These are phyloP conservation scores for Brachyistius frenatus DNA, from an alignment of 2,113 vertebrate genomes.

Conservation along the genomic window DNA sequence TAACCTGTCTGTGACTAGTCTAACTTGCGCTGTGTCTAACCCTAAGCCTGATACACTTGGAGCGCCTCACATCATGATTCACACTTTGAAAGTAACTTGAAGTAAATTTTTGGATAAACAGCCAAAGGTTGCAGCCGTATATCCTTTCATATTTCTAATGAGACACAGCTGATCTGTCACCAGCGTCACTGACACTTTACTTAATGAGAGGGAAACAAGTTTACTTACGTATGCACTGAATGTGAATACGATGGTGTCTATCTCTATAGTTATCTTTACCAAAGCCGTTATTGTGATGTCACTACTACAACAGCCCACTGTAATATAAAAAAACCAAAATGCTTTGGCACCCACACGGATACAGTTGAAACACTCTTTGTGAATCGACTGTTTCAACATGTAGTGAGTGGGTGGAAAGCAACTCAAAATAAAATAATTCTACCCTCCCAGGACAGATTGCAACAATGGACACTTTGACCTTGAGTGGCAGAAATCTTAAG, in stretches of 20 bases:
- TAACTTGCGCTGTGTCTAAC: slow-evolving; percentile 32
- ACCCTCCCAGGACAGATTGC: slow-evolving; percentile 86
- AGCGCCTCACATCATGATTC: slow-evolving; percentile 23
- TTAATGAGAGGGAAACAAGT: slow-evolving; percentile 77
- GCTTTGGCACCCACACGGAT: slow-evolving; percentile 87
- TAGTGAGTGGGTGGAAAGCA: slow-evolving; percentile 89
- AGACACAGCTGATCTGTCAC: slow-evolving; percentile 22
- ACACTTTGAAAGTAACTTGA: slow-evolving; percentile 1
- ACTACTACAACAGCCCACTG: slow-evolving; percentile 87
- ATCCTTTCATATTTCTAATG: slow-evolving; percentile 54
- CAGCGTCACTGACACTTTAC: slow-evolving; percentile 76
- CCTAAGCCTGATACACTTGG: slow-evolving; percentile 26
- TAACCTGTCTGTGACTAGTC: slow-evolving; percentile 41
- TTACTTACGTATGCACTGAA: slow-evolving; percentile 85
- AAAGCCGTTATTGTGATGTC: slow-evolving; percentile 88
- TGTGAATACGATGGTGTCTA: slow-evolving; percentile 72
- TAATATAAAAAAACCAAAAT: slow-evolving; percentile 83
- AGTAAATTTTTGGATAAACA: slow-evolving; percentile 60
- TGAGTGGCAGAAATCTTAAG: slow-evolving; percentile 85
- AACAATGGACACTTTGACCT: slow-evolving; percentile 85
- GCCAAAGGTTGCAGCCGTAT: slow-evolving; percentile 46
- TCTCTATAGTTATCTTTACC: slow-evolving; percentile 78
- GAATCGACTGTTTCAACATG: slow-evolving; percentile 87
- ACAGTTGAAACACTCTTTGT: slow-evolving; percentile 87
- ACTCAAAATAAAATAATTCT: slow-evolving; percentile 84